phyloP scores from a whole-genome alignment of 2,888 invertebrate genomes.

The Drosophila buzzatii region DNA sequence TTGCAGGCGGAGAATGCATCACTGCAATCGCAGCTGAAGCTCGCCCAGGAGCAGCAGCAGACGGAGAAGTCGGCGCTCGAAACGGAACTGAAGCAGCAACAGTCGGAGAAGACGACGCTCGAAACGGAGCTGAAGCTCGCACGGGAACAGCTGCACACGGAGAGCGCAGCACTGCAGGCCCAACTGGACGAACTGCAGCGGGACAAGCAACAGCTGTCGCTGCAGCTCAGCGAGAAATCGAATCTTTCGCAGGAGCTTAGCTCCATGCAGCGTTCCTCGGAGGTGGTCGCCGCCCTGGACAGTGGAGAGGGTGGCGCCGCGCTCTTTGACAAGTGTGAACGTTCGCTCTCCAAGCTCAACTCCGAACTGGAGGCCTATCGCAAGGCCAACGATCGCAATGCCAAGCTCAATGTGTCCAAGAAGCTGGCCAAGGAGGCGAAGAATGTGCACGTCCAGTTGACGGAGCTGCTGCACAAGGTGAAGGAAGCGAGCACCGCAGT shows the following conservation, averaged over 20 bases:
- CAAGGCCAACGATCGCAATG: slow-evolving; percentile 83
- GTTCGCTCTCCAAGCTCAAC: slow-evolving; percentile 80
- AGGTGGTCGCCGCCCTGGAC: slow-evolving; percentile 78
- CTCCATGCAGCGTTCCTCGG: slow-evolving; percentile 81
- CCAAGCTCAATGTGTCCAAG: slow-evolving; percentile 83
- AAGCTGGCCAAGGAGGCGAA: slow-evolving; percentile 84
- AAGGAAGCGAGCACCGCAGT: slow-evolving; percentile 81
- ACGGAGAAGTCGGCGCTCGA: slow-evolving; percentile 57
- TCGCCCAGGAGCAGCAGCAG: slow-evolving; percentile 81
- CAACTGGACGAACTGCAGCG: slow-evolving; percentile 84
- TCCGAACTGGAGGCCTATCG: slow-evolving; percentile 84
- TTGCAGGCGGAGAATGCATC: slow-evolving; percentile 81
- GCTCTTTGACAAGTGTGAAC: slow-evolving; percentile 82
- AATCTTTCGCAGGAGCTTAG: slow-evolving; percentile 81
- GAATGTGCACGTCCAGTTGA: slow-evolving; percentile 81
- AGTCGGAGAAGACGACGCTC: slow-evolving; percentile 84
- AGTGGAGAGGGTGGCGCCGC: slow-evolving; percentile 63
- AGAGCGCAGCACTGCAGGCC: slow-evolving; percentile 82
- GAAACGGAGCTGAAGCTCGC: slow-evolving; percentile 83
- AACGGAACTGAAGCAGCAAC: slow-evolving; percentile 83
- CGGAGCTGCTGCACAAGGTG: slow-evolving; percentile 81
- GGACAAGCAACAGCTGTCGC: slow-evolving; percentile 83
- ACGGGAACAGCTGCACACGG: slow-evolving; percentile 82
- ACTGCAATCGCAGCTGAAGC: slow-evolving; percentile 81
- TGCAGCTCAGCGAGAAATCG: slow-evolving; percentile 74